These are phyloP conservation scores for Leptodactylus fuscus DNA, from an alignment of 2,113 vertebrate species.

Conservation along the genomic window DNA sequence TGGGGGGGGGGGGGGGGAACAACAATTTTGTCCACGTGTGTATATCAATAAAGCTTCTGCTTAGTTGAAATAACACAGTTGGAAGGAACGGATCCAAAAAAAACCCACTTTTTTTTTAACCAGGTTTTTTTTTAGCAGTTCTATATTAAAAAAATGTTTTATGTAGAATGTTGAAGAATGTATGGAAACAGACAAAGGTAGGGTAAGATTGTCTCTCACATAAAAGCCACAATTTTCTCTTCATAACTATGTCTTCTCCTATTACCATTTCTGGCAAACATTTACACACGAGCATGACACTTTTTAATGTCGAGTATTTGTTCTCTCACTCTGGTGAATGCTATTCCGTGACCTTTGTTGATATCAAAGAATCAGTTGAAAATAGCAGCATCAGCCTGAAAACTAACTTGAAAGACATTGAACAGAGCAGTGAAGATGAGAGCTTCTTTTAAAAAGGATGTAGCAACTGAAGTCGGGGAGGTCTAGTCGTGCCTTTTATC, in stretches of 20 bases:
- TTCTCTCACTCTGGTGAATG: neutral
- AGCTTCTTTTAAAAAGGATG: conserved; percentile 8
- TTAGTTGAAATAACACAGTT: too few species aligned
- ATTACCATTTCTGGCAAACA: conserved; percentile 8
- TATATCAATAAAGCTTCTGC: too few species aligned
- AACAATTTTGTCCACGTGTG: too few species aligned
- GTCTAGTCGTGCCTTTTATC: conserved; percentile 41
- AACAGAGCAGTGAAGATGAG: conserved; percentile 36
- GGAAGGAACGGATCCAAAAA: too few species aligned
- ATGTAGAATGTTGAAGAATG: neutral
- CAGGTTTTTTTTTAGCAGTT: too few species aligned
- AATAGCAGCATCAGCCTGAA: conserved; percentile 22
- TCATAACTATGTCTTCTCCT: neutral
- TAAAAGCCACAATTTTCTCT: neutral
- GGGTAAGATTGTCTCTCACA: neutral
- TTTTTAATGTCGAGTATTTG: neutral
- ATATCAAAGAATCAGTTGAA: conserved; percentile 17
- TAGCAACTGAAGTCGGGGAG: conserved; percentile 10
- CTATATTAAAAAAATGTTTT: too few species aligned
- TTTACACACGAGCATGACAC: conserved; percentile 4
- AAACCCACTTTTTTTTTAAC: too few species aligned
- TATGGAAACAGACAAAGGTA: neutral
- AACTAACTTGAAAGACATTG: conserved; percentile 26
- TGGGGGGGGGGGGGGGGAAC: too few species aligned
- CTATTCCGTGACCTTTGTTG: conserved; percentile 33